These are phyloP conservation scores for Apodemus sylvaticus DNA, from an alignment of 2,113 vertebrate genomes.

Conservation along the genomic window DNA sequence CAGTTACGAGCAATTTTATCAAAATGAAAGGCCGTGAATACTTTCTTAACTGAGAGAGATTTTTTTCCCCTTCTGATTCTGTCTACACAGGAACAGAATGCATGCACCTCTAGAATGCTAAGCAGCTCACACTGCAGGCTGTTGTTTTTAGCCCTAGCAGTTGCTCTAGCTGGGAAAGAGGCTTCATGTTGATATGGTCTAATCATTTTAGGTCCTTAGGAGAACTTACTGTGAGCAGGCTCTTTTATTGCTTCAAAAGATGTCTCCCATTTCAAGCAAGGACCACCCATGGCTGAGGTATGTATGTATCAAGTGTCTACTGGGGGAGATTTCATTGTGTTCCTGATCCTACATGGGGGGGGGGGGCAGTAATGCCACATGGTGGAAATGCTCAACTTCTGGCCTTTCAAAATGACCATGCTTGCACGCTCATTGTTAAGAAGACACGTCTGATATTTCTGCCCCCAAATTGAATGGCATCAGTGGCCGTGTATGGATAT, in stretches of 20 bases:
- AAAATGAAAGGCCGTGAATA: conserved; percentile 72
- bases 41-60: conserved; percentile 66
- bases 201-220: conserved; percentile 74
- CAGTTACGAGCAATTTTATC: conserved; percentile 62
- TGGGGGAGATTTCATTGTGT: conserved; percentile 70
- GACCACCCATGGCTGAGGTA: conserved; percentile 84
- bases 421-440: conserved; percentile 48
- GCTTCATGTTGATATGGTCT: conserved; percentile 71
- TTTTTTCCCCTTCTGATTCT: conserved; percentile 34
- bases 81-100: conserved; percentile 17
- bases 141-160: background rate
- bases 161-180: conserved; percentile 49
- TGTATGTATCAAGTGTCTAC: conserved; percentile 73
- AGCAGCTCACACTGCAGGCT: background rate
- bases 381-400: conserved; percentile 63
- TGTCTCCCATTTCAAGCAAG: conserved; percentile 77
- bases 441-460: conserved; percentile 50
- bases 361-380: conserved; percentile 75
- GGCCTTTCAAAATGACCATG: conserved; percentile 75
- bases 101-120: background rate
- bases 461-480: conserved; percentile 20
- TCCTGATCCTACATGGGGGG: conserved; percentile 69
- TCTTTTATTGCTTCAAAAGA: conserved; percentile 85
- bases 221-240: conserved; percentile 79
- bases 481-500: background rate